Evolutionary conservation across 2,888 invertebrate species (phyloP), one percentile per base, ranked within the genome.

Genomic region (Petrolisthes cinctipes): DNA sequence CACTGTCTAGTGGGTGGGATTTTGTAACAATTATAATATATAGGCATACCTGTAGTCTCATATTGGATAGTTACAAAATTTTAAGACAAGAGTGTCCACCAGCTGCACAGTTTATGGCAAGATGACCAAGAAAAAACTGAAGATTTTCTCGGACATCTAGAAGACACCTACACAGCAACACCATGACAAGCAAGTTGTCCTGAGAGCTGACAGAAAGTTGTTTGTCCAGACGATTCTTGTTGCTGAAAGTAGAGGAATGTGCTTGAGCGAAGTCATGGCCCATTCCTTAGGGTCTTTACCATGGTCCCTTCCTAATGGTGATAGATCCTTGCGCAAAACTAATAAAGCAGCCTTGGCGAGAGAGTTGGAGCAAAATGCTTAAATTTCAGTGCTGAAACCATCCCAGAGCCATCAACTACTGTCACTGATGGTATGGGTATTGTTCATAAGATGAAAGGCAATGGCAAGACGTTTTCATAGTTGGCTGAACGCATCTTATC

Each of bases 151-250:
- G 4, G 54, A 79, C 85, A 66, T 79, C 51, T 4, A 78, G 51
- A 66, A 76, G 51, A 84, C 57, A 23, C 23, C 37, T 54, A 56
- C 2, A 9, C n/a, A 54, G 51, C 51, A 71, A 51, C 23, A 51
- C 7, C 83, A 83, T 37, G 56, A 7, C 83, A 66, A 82, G 37
- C 37, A 83, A 75, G 75, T 20, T 6, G 76, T 84, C 51, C 84
- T 84, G 75, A 79, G 79, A 56, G 68, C 66, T 54, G 85, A 85
- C 66, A 78, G 78, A 53, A 85, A 66, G 17, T 17, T 85, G 20
- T 85, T 78, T 79, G 79, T 66, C 51, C 85, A 85, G 4, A 83
- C 68, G 79, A 66, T 85, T 23, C 51, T 79, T n/a, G n/a, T 79
- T 51, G 85, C 66, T 37, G 53, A 85, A 53, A 85, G 85, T 37